Evolutionary conservation across 1,140 invertebrate genomes (phyloP).

Genomic region (Drosophila auraria): DNA sequence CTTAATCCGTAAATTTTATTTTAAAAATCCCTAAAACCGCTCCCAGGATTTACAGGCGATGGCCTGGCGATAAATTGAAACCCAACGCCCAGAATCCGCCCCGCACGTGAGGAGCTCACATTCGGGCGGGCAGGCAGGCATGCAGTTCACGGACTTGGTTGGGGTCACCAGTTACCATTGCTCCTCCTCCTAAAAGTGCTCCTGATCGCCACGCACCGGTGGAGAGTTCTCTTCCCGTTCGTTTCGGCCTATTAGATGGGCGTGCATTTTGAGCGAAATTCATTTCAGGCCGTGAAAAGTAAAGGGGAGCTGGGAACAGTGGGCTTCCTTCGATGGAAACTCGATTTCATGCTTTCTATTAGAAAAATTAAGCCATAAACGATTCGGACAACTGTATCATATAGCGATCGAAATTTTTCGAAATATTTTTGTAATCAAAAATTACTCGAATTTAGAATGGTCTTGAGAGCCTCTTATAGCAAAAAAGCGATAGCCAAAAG

Average conservation of each 20-base stretch:
- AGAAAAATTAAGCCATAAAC: too few species aligned
- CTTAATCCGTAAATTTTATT: constrained; percentile 85
- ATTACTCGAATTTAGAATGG: too few species aligned
- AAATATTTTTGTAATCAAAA: too few species aligned
- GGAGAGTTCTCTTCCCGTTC: constrained; percentile 22
- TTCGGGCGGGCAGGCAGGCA: constrained; percentile 8
- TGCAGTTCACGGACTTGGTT: constrained; percentile 14
- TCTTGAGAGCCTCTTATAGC: too few species aligned
- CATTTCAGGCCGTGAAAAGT: constrained; percentile 11
- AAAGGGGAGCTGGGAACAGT: constrained; percentile 17
- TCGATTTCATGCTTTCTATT: neutral
- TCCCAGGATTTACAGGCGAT: constrained; percentile 67
- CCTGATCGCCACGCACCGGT: constrained; percentile 1
- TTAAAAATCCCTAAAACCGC: constrained; percentile 80
- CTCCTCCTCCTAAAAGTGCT: neutral
- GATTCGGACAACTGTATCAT: too few species aligned
- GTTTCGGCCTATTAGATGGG: constrained; percentile 60
- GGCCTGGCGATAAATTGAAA: constrained; percentile 74
- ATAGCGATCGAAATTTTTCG: too few species aligned
- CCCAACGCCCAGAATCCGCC: constrained; percentile 41
- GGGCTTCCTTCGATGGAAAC: neutral
- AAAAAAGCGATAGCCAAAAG: too few species aligned
- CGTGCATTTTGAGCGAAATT: constrained; percentile 45
- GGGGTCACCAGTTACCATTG: constrained; percentile 21
- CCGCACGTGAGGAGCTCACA: constrained; percentile 43